Percentiles rank a stretch among this genome's conserved stretches.
These are phyloP conservation scores for Lepidochitona cinerea DNA, from an alignment of 2,888 invertebrate genomes.

Conservation along the genomic window DNA sequence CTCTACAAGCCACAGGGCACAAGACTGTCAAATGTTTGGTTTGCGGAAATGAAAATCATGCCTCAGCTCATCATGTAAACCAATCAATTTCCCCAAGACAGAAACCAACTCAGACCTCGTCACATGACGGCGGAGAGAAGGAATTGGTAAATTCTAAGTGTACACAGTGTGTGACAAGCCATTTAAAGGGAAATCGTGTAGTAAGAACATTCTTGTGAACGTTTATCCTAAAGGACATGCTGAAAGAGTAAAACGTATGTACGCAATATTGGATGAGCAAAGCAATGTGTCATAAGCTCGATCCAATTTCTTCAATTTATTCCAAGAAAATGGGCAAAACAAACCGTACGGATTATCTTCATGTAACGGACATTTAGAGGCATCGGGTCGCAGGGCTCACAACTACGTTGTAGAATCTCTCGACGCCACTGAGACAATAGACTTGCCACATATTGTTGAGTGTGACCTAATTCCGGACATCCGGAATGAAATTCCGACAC, in stretches of 20 bases:
- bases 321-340: neutral
- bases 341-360: constrained; percentile 18
- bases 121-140: no score
- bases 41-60: neutral
- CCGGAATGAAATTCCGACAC: constrained; percentile 26
- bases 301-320: neutral
- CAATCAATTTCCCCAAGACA: no score
- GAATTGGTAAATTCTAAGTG: no score
- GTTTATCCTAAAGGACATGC: neutral
- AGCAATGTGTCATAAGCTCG: neutral
- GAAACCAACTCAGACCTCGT: no score
- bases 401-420: constrained; percentile 16
- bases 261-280: neutral
- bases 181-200: neutral
- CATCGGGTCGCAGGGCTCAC: constrained; percentile 11
- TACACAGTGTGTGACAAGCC: no score
- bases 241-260: neutral
- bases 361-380: constrained; percentile 18
- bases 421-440: constrained; percentile 10
- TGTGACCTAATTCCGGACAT: constrained; percentile 23
- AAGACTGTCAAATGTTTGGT: neutral
- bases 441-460: constrained; percentile 23
- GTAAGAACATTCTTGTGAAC: neutral
- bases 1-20: no score
- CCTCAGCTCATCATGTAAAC: neutral